Conservation (phyloP, 2,113 vertebrate species). For the Bos taurus region ARS-UCD2.0 NC_037343.1:24922001-24922500, state of each 20-base stretch:
- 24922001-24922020: background rate
- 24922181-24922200: background rate
- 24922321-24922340: background rate
- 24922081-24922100: background rate
- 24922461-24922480: background rate
- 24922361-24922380: background rate
- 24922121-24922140: background rate
- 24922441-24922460: background rate
- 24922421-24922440: background rate
- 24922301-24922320: background rate
- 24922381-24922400: background rate
- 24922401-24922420: background rate
- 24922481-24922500: background rate
- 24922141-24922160: background rate
- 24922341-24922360: background rate
- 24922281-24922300: background rate
- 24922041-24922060: background rate
- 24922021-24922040: no score
- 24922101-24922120: background rate
- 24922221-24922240: accelerated
- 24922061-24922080: background rate
- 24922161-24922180: background rate
- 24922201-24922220: background rate
- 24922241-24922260: no score
- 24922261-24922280: background rate